These are phyloP conservation scores for Entelurus aequoreus DNA, from an alignment of 2,113 vertebrate genomes.

Conservation along the genomic window DNA sequence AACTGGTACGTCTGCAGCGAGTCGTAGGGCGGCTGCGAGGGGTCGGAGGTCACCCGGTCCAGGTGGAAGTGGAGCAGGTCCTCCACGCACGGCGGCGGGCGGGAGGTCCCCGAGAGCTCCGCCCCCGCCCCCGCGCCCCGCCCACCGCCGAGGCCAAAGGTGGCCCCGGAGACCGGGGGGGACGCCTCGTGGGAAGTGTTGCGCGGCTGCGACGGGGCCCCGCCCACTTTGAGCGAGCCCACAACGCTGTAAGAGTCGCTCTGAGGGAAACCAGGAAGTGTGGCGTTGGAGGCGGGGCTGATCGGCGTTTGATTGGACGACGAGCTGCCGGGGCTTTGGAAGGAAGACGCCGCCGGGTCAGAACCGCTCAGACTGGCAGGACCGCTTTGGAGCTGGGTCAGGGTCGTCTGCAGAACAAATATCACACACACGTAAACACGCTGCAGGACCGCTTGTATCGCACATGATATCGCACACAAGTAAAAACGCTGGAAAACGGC, in stretches of 20 bases:
- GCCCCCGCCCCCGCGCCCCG: constrained; percentile 24
- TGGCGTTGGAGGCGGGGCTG: constrained; percentile 40
- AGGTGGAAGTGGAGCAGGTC: constrained; percentile 81
- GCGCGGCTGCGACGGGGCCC: constrained; percentile 33
- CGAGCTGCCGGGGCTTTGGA: constrained; percentile 50
- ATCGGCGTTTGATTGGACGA: constrained; percentile 54
- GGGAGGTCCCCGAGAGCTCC: constrained; percentile 7
- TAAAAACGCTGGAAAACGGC: too few species aligned
- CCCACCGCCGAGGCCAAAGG: constrained; percentile 31
- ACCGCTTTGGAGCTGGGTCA: constrained; percentile 15
- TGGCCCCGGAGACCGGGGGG: constrained; percentile 40
- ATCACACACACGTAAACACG: too few species aligned
- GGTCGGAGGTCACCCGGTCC: constrained; percentile 79
- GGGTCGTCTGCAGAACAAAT: constrained; percentile 26
- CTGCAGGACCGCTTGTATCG: too few species aligned
- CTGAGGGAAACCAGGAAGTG: constrained; percentile 18
- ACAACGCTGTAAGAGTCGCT: constrained; percentile 63
- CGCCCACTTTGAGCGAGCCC: constrained; percentile 51
- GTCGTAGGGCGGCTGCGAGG: constrained; percentile 83
- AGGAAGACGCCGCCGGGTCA: constrained; percentile 38
- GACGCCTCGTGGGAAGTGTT: constrained; percentile 27
- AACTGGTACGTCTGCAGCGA: constrained; percentile 86
- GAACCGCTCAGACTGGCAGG: constrained; percentile 15
- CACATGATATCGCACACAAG: too few species aligned
- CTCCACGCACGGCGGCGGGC: constrained; percentile 68